These are phyloP conservation scores for Cremastobaeus sp. DNA, from an alignment of 2,888 invertebrate species.

Conservation along the genomic window DNA sequence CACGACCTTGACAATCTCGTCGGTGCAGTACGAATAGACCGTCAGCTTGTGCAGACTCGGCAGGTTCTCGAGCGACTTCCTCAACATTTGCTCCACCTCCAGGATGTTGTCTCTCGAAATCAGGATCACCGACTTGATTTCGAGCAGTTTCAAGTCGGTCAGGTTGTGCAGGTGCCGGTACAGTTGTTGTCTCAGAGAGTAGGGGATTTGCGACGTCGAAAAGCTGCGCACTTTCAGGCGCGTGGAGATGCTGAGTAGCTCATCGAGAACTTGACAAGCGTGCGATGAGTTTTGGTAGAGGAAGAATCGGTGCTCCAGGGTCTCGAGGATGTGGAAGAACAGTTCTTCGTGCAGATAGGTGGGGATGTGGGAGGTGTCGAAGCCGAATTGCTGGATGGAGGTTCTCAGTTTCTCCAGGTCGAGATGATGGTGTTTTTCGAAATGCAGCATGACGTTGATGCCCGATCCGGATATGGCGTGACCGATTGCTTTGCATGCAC, in stretches of 20 bases:
- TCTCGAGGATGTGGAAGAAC: constrained; percentile 16
- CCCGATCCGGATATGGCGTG: constrained; percentile 11
- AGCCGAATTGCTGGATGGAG: not conserved
- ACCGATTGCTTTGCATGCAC: constrained; percentile 11
- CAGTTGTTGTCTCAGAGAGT: constrained; percentile 12
- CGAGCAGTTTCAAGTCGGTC: constrained; percentile 5
- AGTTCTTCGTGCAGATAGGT: constrained; percentile 16
- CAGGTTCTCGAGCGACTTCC: constrained; percentile 10
- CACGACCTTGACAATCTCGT: constrained; percentile 11
- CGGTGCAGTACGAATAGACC: constrained; percentile 24
- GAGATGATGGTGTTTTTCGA: not conserved
- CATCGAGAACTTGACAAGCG: constrained; percentile 14
- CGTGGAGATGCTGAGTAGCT: constrained; percentile 13
- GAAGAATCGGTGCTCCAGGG: constrained; percentile 33
- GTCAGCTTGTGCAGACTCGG: constrained; percentile 19
- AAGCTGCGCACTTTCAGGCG: constrained; percentile 16
- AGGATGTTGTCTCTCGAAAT: constrained; percentile 9
- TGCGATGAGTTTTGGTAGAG: constrained; percentile 12
- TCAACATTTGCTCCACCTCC: not conserved
- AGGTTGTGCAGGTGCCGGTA: constrained; percentile 24
- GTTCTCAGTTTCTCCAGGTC: not conserved
- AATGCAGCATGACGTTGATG: not conserved
- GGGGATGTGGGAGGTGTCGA: not conserved
- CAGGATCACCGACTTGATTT: constrained; percentile 23
- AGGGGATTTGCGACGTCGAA: constrained; percentile 20